Evolutionary conservation across 2,797 vertebrate genomes (phyloP).

Genomic region (Oreonectes daqikongensis): DNA sequence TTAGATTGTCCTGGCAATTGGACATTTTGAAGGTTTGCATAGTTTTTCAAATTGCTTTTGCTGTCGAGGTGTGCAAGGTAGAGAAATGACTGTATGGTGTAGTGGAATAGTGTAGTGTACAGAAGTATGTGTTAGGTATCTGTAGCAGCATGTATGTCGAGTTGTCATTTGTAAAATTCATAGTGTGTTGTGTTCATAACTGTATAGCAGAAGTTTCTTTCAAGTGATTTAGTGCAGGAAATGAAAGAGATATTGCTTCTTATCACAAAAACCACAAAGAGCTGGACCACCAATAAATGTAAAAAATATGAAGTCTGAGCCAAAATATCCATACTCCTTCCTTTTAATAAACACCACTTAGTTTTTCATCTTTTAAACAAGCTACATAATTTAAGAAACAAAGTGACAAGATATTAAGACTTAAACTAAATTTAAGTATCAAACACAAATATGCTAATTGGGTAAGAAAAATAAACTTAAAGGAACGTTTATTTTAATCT

Average conservation of each 20-base stretch:
- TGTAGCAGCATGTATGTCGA: background rate
- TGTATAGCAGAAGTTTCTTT: conserved; percentile 6
- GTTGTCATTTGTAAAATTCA: conserved; percentile 26
- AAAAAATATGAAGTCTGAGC: background rate
- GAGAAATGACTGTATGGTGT: background rate
- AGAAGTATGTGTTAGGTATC: conserved; percentile 17
- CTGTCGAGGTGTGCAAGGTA: background rate
- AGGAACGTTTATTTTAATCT: too few relatives aligned
- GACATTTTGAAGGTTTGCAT: background rate
- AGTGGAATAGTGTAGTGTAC: background rate
- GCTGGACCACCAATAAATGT: background rate
- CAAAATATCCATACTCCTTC: background rate
- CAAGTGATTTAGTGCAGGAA: conserved; percentile 19
- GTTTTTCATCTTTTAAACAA: too few relatives aligned
- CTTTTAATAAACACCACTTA: background rate
- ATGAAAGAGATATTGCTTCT: background rate
- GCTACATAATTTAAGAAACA: too few relatives aligned
- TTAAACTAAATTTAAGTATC: too few relatives aligned
- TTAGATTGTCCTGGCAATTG: background rate
- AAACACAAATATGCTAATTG: too few relatives aligned
- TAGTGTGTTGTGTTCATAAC: background rate
- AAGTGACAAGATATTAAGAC: too few relatives aligned
- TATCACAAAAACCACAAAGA: background rate
- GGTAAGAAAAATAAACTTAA: too few relatives aligned
- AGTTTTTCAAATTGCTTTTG: background rate